Base-by-base conservation (phyloP, 2,888 invertebrate genomes). In the Saturnia japonica region DNA sequence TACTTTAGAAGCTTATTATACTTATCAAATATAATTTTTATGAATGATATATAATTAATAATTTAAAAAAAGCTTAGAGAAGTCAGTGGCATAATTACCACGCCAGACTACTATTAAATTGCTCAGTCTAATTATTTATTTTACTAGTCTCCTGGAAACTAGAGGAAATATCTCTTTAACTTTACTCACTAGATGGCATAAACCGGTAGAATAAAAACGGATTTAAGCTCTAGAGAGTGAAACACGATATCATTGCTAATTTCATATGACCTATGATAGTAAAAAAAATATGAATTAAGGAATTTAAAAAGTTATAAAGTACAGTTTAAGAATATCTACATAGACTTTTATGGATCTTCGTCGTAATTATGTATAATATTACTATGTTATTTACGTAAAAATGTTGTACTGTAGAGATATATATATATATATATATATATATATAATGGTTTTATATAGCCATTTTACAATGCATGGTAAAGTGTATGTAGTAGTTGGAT, bases 401-500 rank as follows among this genome's bases (percentile, higher is more conserved):
- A 47, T 66, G 67, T 70, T 64, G 34, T 70, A 70, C n/a, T n/a
- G n/a, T n/a, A n/a, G n/a, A n/a, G 70, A 42, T 6, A 70, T 62
- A 69, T 69, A 70, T 70, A 67, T 70, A 67, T 22, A n/a, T n/a
- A n/a, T n/a, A n/a, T n/a, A n/a, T n/a, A n/a, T n/a, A n/a, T n/a
- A n/a, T n/a, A n/a, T n/a, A n/a, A n/a, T n/a, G 42, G 70, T 67
- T 66, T 70, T 70, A 70, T 70, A 70, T 70, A 70, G 66, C 70
- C 43, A 51, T 70, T 70, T 70, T 70, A 70, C 64, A 70, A 66
- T 70, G 70, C 70, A 70, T 70, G 66, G 42, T 70, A 40, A 66
- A 66, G 22, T 51, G 51, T 40, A 22, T 28, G 25, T 3, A 60
- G 57, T 60, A 60, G 57, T 11, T 28, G 57, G 25, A 60, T 28